These are phyloP conservation scores for Leucopternis melanops DNA, from an alignment of 2,113 vertebrate species.

Conservation along the genomic window DNA sequence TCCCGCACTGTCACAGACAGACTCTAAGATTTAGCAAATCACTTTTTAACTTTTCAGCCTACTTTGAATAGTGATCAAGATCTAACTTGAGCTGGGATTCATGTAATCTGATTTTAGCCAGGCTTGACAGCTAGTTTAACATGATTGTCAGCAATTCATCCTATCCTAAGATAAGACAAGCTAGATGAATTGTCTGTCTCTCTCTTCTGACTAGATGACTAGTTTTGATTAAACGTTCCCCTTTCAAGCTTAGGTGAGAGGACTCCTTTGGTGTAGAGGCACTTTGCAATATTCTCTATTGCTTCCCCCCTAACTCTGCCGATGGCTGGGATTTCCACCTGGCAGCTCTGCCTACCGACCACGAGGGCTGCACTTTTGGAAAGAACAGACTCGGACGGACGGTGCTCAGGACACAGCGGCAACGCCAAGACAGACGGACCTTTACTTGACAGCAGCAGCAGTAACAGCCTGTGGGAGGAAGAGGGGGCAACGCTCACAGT, in stretches of 20 bases:
- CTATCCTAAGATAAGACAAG: not conserved
- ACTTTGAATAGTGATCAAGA: not conserved
- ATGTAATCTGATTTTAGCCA: not conserved
- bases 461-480: not conserved
- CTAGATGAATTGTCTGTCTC: not conserved
- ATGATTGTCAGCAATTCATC: not conserved
- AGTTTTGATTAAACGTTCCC: not conserved
- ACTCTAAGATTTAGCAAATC: not conserved
- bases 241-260: not conserved
- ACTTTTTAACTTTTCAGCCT: not conserved
- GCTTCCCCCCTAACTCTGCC: not conserved
- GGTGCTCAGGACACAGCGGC: not conserved
- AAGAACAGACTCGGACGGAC: not conserved
- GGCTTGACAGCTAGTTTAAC: not conserved
- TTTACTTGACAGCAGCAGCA: slow-evolving; percentile 4
- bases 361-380: not conserved
- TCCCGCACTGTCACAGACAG: not conserved
- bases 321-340: not conserved
- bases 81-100: not conserved
- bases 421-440: not conserved
- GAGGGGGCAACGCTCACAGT: not conserved
- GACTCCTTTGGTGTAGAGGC: not conserved
- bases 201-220: not conserved
- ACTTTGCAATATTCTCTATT: not conserved
- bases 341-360: not conserved